A percentile compares a stretch with the other conserved stretches of the same genome.
phyloP scores from a whole-genome alignment of 2,888 invertebrate genomes.

The Apotomis capreana region DNA sequence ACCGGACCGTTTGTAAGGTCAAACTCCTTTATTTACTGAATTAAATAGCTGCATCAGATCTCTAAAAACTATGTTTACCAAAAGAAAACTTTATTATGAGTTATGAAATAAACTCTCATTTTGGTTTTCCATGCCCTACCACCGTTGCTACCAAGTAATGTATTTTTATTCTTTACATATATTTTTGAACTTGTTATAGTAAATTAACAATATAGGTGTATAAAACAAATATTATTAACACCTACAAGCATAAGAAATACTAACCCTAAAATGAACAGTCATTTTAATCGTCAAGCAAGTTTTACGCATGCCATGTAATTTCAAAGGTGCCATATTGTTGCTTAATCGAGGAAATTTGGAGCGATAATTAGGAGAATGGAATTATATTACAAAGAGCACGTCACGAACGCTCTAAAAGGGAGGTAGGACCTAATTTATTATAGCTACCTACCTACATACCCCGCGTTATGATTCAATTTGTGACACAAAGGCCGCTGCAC shows the following conservation, averaged over 20 bases:
- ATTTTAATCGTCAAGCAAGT: slow-evolving; percentile 28
- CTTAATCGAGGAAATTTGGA: slow-evolving; percentile 55
- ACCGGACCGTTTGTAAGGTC: too few species aligned
- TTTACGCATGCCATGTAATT: slow-evolving; percentile 26
- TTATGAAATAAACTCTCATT: too few species aligned
- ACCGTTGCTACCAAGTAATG: too few species aligned
- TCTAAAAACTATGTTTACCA: too few species aligned
- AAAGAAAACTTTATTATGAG: too few species aligned
- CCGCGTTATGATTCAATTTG: slow-evolving; percentile 68
- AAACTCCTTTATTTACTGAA: too few species aligned
- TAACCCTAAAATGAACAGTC: slow-evolving; percentile 1
- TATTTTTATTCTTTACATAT: too few species aligned
- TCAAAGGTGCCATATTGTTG: slow-evolving; percentile 49
- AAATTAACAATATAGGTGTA: too few species aligned
- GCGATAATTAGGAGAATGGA: slow-evolving; percentile 62
- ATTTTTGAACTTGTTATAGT: too few species aligned
- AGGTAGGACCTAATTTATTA: slow-evolving; percentile 64
- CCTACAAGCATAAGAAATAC: neutral
- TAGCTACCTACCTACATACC: slow-evolving; percentile 61
- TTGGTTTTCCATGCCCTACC: too few species aligned
- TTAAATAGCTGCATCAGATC: too few species aligned
- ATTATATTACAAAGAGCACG: slow-evolving; percentile 61
- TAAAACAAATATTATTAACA: too few species aligned
- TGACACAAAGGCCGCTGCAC: slow-evolving; percentile 56
- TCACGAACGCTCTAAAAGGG: slow-evolving; percentile 54